Base-by-base conservation (phyloP, 1,140 invertebrate species). In the Neodiprion virginianus region DNA sequence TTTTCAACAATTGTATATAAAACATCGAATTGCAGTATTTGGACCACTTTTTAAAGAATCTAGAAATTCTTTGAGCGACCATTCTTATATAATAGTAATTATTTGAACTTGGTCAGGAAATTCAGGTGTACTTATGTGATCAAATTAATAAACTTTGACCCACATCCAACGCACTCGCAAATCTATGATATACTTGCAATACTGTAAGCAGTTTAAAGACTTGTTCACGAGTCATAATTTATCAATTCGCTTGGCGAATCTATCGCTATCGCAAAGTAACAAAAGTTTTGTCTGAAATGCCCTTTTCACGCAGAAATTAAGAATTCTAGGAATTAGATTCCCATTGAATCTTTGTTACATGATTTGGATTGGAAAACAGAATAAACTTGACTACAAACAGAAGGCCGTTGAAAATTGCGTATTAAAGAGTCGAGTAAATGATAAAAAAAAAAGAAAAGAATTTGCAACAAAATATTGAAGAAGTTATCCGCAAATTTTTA, bases 131-230 rank as follows among this genome's bases (percentile, higher is more conserved):
- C 53, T 61, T 17, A 7, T 14, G n/a, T 17, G 5, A 61, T 40
- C 53, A 61, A 17, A 14, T 61, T 61, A 61, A 61, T 61, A 61
- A 61, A 61, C n/a, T 17, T 14, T 61, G 53, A 61, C 53, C 53
- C 53, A 61, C n/a, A 61, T 61, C 53, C 53, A 8, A 61, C 53
- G 8, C 8, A 17, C 8, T 61, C 53, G 53, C n/a, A 61, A 61
- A 61, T 61, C n/a, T 61, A 61, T 61, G 53, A 61, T 61, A 61
- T 61, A 61, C 53, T 61, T 61, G 11, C 53, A 61, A 61, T 61
- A 61, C 53, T 61, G 53, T 61, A 61, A 8, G 5, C 3, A 61
- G 53, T 61, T 61, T 61, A 61, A 17, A 61, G 3, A 14, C 53
- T 5, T 61, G 53, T 61, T 61, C n/a, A 61, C n/a, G 53, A 17